Evolutionary conservation across 2,113 vertebrate genomes (phyloP), one percentile per base, ranked within the genome.

Genomic region (Sylvietta virens): DNA sequence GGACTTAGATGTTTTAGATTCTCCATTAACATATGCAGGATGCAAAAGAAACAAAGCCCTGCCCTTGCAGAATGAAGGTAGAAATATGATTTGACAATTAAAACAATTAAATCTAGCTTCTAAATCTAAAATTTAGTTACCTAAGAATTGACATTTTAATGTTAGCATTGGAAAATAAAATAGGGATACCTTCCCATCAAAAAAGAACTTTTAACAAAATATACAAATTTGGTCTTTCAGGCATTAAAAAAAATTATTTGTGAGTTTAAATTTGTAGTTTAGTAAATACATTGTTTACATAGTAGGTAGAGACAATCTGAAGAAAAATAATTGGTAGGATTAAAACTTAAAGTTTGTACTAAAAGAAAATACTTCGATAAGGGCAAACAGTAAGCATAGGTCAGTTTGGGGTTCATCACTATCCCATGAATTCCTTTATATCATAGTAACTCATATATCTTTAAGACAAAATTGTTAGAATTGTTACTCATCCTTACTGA

Each of bases 321-420:
- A 47, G n/a, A 77, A 73, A 37, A 53, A 31, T 66, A 89, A 74
- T 37, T 90, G 27, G 5, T 56, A 86, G 56, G 20, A 86, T 58
- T 90, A 77, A 93, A 93, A 56, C 44, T 81, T 82, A 27, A 4
- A 71, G 62, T 93, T 94, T 81, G 66, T 92, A 56, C 61, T 56
- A 91, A 86, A 33, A 88, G 66, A 82, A 84, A 96, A 88, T 86
- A 93, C 84, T 95, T 94, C 56, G 51, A 62, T 81, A 57, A 95
- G 50, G 56, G 50, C 40, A 95, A 93, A 81, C 42, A 96, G 64
- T 76, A 85, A 71, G 27, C 64, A 62, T 39, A 94, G 88, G 31
- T 86, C 86, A 71, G 73, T 73, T 88, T 76, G 57, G 44, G 81
- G 42, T 90, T 97, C 54, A 61, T 54, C 86, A 48, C 69, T 83